Base-by-base conservation (phyloP, 2,113 vertebrate species). In the Eulacestoma nigropectus region DNA sequence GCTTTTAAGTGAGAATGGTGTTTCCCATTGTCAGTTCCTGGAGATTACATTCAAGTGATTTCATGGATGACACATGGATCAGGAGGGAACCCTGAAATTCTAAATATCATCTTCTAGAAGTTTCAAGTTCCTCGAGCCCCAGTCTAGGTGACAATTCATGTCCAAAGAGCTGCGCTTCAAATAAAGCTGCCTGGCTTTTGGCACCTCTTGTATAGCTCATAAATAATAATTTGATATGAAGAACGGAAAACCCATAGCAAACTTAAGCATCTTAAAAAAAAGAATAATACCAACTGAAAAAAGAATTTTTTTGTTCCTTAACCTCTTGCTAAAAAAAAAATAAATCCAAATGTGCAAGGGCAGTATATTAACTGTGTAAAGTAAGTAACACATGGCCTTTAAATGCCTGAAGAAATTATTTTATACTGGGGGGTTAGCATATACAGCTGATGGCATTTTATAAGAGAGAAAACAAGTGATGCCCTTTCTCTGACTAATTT, bases 381-480 rank as follows among this genome's bases (percentile, higher is more conserved):
- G 18, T 74, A 70, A 87, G 29, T 60, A 74, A 95, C 68, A 50
- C 2, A 16, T 83, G 60, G 16, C 41, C 69, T 81, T 94, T 91
- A 67, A 68, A 42, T 73, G 11, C 65, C 55, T 89, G 87, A 95
- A 96, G 56, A 85, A 91, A 91, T 86, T 84, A 17, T 95, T 39
- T 89, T 83, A 64, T n/a, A 53, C 7, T 68, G 33, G n/a, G 8
- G 11, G 55, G 3, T 47, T 88, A 81, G 41, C 32, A 85, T 69
- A 68, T 84, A 77, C 41, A 95, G 30, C 53, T 95, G 77, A 83
- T 90, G 35, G 39, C 37, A 90, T 87, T 95, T 96, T 91, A 39
- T 87, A 93, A 88, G 84, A 84, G 93, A 82, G 47, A 78, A 72
- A 93, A 87, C 47, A 94, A 69, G 47, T 88, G 55, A 96, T 69